Conservation (phyloP, 2,797 vertebrate genomes). For the Malurus leucopterus region DNA sequence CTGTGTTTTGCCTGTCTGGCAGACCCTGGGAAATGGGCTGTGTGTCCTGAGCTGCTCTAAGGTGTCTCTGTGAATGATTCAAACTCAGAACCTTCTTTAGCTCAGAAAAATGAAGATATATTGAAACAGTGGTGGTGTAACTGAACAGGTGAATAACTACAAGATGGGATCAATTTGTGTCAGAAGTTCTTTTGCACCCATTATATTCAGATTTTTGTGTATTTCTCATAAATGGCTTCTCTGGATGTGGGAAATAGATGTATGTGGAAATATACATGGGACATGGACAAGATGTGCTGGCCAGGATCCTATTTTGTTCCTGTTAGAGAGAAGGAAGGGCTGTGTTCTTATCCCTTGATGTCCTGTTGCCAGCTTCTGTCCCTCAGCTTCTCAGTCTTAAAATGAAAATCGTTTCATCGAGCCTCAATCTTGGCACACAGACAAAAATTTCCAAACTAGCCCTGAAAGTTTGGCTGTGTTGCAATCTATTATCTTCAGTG, state of each 20-base stretch:
- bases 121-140: neutral
- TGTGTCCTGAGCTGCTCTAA: neutral
- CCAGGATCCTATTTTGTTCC: neutral
- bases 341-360: neutral
- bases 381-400: neutral
- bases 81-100: neutral
- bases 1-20: neutral
- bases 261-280: neutral
- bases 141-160: neutral
- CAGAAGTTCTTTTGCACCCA: neutral
- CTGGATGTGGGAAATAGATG: neutral
- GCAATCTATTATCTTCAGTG: neutral
- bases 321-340: neutral
- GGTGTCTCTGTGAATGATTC: neutral
- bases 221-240: neutral
- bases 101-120: neutral
- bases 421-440: accelerated
- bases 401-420: neutral
- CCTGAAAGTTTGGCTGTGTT: neutral
- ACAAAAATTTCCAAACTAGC: neutral
- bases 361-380: neutral
- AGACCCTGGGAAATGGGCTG: neutral
- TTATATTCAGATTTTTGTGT: neutral
- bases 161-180: neutral
- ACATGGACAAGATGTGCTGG: neutral